phyloP scores from a whole-genome alignment of 2,113 vertebrate species.

The Herpetotheres cachinnans region DNA sequence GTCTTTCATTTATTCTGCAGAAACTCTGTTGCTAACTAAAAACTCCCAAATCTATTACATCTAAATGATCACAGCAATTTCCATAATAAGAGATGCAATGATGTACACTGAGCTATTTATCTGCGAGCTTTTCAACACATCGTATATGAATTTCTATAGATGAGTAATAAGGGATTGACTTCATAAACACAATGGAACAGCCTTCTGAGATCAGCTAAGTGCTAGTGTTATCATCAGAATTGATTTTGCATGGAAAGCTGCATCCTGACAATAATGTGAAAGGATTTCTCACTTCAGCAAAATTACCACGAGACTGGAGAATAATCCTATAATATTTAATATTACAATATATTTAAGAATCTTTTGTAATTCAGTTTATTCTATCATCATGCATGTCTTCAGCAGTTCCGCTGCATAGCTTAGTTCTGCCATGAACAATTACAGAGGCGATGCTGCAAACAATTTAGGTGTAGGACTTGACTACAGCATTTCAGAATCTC shows the following conservation, averaged over 20 bases:
- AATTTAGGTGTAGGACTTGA: background rate
- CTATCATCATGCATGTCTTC: background rate
- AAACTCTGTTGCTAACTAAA: background rate
- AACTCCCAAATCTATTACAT: background rate
- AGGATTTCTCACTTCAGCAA: constrained; percentile 13
- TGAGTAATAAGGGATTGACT: constrained; percentile 11
- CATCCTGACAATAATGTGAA: background rate
- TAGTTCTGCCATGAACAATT: background rate
- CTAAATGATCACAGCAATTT: constrained; percentile 18
- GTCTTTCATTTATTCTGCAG: background rate
- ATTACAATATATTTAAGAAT: background rate
- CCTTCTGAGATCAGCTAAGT: constrained; percentile 17
- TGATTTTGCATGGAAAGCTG: constrained; percentile 40
- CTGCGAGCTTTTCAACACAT: background rate
- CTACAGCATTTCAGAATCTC: background rate
- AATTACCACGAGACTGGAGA: background rate
- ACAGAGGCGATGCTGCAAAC: background rate
- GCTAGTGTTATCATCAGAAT: background rate
- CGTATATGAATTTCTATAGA: background rate
- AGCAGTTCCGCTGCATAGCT: background rate
- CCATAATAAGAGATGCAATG: background rate
- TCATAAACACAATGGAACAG: background rate
- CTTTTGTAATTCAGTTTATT: background rate
- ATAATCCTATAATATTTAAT: background rate
- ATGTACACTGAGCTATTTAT: constrained; percentile 20